Evolutionary conservation across 2,113 vertebrate species (phyloP), one percentile per base, ranked within the genome.

Genomic region (Aegotheles bennettii): DNA sequence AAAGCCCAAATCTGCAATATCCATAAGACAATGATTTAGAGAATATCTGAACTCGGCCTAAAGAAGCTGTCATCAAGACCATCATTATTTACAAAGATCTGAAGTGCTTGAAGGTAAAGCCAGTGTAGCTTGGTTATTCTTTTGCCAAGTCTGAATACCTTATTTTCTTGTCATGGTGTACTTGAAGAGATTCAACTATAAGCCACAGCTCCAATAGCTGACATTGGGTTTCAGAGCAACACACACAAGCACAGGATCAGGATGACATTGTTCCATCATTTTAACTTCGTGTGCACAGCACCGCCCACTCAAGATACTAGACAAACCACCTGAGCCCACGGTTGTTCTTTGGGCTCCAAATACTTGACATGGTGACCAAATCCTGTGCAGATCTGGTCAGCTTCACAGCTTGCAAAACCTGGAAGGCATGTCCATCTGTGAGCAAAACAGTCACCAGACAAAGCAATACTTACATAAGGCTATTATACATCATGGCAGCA

Each of bases 281-380:
- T 84, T 63, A 78, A 63, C 8, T 65, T 89, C n/a, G 25, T 36
- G 63, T 2, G 9, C 45, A 65, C 12, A 63, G 48, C 43, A 81
- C 33, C 2, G 1, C 15, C n/a, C 21, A 60, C 2, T 1, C 18
- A 56, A 69, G 4, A 2, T 10, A 75, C 31, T 53, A 73, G 53
- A 45, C 36, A 67, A 3, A 3, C 36, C n/a, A 35, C 50, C 33
- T 73, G 65, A 79, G 24, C 31, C 35, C 60, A 60, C 36, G 5
- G 31, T 7, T 43, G 13, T 29, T 79, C 61, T 79, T 35, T 19
- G 6, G 53, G 40, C 35, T 77, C 35, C 59, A 45, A 35, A 71
- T 29, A 48, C 23, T 26, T 74, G 78, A 68, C 25, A 15, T 3
- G 6, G 56, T 56, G 45, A 89, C 25, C 38, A 87, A 80, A 89